Percentiles rank a stretch among this genome's conserved stretches.
Evolutionary conservation across 64 coral and sea anemone genomes (phyloP).

Genomic region (Orbicella faveolata): DNA sequence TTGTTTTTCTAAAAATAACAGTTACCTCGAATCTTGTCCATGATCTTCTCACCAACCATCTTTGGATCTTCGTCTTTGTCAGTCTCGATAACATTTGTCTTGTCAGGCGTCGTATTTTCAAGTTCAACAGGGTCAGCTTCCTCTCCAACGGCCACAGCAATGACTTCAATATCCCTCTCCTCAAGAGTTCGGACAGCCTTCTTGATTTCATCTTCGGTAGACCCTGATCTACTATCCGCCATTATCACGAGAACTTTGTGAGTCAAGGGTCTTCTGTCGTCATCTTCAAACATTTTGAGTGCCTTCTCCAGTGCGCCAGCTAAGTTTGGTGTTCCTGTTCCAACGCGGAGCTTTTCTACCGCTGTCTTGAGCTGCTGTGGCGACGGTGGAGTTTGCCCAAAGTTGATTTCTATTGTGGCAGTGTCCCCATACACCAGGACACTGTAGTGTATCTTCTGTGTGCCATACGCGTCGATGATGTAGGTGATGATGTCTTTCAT

Average conservation of each 20-base stretch:
- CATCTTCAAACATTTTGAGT: constrained; percentile 41
- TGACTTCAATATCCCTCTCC: constrained; percentile 51
- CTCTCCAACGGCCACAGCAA: constrained; percentile 59
- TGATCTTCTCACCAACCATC: constrained; percentile 60
- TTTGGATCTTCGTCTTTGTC: constrained; percentile 26
- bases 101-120: constrained; percentile 40
- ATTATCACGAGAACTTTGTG: constrained; percentile 74
- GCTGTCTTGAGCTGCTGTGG: constrained; percentile 43
- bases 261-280: constrained; percentile 14
- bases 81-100: constrained; percentile 56
- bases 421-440: constrained; percentile 69
- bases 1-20: not conserved
- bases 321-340: constrained; percentile 39
- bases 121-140: constrained; percentile 62
- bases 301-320: constrained; percentile 38
- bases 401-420: constrained; percentile 57
- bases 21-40: constrained; percentile 45
- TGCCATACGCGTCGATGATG: constrained; percentile 69
- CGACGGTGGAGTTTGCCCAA: constrained; percentile 37
- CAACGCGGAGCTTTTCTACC: constrained; percentile 36
- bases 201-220: constrained; percentile 42
- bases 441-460: constrained; percentile 71
- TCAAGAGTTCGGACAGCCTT: constrained; percentile 39
- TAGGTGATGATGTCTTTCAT: constrained; percentile 74
- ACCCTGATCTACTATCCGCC: constrained; percentile 59